Evolutionary conservation across 2,113 vertebrate species (phyloP).

Genomic region (Coreoperca whiteheadi): DNA sequence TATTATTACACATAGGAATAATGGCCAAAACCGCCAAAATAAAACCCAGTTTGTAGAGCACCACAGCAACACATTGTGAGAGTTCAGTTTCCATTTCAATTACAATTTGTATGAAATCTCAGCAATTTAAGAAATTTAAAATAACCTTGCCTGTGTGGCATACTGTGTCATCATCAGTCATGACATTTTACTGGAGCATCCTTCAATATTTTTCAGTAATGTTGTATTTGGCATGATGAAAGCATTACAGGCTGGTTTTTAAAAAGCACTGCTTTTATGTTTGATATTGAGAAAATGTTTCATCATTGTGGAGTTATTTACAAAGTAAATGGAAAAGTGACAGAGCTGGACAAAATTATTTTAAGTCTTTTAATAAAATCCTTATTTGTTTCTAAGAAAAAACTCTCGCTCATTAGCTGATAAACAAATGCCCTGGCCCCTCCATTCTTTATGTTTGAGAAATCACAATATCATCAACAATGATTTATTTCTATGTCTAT

Average conservation of each 20-base stretch:
- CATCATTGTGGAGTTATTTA: neutral
- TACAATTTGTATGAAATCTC: conserved; percentile 1
- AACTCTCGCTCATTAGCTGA: neutral
- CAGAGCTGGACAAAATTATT: neutral
- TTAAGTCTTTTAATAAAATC: neutral
- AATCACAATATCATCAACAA: conserved; percentile 17
- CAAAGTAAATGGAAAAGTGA: neutral
- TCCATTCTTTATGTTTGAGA: conserved; percentile 27
- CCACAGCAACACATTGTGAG: neutral
- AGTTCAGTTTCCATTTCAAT: neutral
- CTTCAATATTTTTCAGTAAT: neutral
- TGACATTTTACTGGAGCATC: neutral
- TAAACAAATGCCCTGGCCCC: neutral
- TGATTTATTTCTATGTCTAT: conserved; percentile 8
- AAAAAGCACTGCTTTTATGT: conserved; percentile 18
- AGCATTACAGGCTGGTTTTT: neutral
- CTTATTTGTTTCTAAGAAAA: neutral
- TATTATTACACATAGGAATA: neutral
- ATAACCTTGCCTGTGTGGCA: neutral
- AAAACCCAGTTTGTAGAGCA: neutral
- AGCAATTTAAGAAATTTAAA: neutral
- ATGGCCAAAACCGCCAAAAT: neutral
- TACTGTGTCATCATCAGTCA: conserved; percentile 6
- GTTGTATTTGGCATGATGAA: conserved; percentile 23
- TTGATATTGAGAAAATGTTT: neutral